phyloP scores from a whole-genome alignment of 1,140 invertebrate species.

The Micrasema longulum region DNA sequence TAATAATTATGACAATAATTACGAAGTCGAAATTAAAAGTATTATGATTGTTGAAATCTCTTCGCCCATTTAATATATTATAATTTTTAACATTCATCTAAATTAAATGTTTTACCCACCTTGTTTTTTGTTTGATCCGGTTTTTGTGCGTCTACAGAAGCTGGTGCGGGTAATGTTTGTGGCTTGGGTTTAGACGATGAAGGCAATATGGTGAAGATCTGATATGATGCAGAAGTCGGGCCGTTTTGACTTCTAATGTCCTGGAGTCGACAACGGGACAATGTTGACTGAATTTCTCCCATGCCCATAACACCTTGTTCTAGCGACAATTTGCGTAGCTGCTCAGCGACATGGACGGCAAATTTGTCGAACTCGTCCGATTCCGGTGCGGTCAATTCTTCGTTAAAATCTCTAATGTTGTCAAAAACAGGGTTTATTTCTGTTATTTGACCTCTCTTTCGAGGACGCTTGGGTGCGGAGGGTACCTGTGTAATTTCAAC shows the following conservation, averaged over 20 bases:
- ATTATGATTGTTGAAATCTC: too few relatives aligned
- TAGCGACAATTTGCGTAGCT: background rate
- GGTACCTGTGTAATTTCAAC: background rate
- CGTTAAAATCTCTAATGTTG: background rate
- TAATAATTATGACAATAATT: too few relatives aligned
- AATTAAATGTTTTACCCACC: too few relatives aligned
- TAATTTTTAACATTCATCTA: too few relatives aligned
- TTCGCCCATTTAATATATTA: too few relatives aligned
- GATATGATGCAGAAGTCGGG: too few relatives aligned
- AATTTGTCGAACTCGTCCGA: slow-evolving; percentile 5
- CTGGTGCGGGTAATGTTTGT: too few relatives aligned
- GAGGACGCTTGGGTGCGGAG: background rate
- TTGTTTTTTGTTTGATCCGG: too few relatives aligned
- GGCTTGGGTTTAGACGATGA: too few relatives aligned
- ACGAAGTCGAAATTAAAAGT: too few relatives aligned
- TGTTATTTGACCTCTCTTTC: background rate
- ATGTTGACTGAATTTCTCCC: background rate
- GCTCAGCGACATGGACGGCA: background rate
- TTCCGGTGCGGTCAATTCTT: background rate
- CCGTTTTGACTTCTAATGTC: slow-evolving; percentile 1
- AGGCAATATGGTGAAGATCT: too few relatives aligned
- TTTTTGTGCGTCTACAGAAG: too few relatives aligned
- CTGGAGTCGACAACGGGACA: slow-evolving; percentile 1
- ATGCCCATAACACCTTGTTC: background rate
- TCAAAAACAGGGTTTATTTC: background rate